Conservation (phyloP, 2,113 vertebrate genomes). For the Phocoena phocoena region DNA sequence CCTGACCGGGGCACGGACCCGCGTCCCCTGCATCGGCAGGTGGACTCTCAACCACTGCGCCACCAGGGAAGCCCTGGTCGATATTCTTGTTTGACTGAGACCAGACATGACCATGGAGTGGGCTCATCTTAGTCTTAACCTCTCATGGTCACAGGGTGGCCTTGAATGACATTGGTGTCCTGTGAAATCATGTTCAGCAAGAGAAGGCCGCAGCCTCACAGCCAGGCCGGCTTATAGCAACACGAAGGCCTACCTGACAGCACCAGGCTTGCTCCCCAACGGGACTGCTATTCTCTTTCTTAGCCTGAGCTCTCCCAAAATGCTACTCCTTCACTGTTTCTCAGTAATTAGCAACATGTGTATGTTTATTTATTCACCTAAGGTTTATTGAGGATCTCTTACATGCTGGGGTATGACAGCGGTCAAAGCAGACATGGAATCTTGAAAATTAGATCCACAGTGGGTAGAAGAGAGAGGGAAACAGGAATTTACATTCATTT, state of each 20-base stretch:
- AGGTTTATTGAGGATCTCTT: neutral
- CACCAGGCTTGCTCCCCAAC: too few relatives aligned
- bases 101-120: neutral
- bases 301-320: neutral
- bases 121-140: neutral
- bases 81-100: neutral
- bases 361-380: neutral
- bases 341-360: neutral
- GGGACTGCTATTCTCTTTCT: neutral
- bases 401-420: neutral
- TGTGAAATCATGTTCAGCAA: neutral
- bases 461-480: neutral
- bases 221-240: accelerated
- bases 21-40: too few relatives aligned
- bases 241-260: neutral
- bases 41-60: too few relatives aligned
- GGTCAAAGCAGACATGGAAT: neutral
- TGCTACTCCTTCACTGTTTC: neutral
- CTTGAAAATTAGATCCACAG: neutral
- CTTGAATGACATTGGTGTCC: neutral
- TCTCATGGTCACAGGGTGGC: neutral
- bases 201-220: neutral
- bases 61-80: neutral
- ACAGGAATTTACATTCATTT: neutral
- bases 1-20: too few relatives aligned